Conservation (phyloP, 2,888 invertebrate species). For the Rhodophaea formosa region DNA sequence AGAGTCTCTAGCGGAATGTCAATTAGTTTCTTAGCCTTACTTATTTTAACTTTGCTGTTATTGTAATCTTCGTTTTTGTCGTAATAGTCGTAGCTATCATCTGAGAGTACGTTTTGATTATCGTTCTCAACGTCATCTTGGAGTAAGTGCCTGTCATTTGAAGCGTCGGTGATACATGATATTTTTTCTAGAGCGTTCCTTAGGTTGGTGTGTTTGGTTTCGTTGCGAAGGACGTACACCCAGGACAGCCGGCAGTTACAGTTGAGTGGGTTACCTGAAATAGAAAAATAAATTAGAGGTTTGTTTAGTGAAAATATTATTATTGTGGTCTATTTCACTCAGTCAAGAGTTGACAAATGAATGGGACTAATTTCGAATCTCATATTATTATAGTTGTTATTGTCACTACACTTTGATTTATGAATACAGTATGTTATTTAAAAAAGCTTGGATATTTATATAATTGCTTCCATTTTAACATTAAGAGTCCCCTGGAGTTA, state of each 20-base stretch:
- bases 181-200: conserved; percentile 86
- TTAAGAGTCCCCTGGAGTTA: no score
- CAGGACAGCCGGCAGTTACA: conserved; percentile 92
- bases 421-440: no score
- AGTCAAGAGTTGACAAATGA: no score
- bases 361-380: no score
- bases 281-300: conserved; percentile 35
- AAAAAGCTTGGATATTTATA: no score
- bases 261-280: conserved; percentile 89
- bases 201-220: conserved; percentile 85
- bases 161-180: conserved; percentile 83
- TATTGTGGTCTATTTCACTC: not conserved
- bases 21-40: conserved; percentile 59
- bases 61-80: conserved; percentile 63
- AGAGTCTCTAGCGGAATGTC: conserved; percentile 68
- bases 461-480: no score
- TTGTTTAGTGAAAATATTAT: conserved; percentile 4
- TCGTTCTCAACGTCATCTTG: conserved; percentile 47
- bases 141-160: conserved; percentile 52
- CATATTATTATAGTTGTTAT: no score
- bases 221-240: conserved; percentile 88
- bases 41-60: conserved; percentile 48
- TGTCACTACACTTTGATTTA: no score
- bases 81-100: conserved; percentile 69
- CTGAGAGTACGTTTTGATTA: conserved; percentile 52